Percentiles rank a stretch among this genome's conserved stretches.
phyloP scores from a whole-genome alignment of 2,113 vertebrate genomes.

The Alexandromys fortis region DNA sequence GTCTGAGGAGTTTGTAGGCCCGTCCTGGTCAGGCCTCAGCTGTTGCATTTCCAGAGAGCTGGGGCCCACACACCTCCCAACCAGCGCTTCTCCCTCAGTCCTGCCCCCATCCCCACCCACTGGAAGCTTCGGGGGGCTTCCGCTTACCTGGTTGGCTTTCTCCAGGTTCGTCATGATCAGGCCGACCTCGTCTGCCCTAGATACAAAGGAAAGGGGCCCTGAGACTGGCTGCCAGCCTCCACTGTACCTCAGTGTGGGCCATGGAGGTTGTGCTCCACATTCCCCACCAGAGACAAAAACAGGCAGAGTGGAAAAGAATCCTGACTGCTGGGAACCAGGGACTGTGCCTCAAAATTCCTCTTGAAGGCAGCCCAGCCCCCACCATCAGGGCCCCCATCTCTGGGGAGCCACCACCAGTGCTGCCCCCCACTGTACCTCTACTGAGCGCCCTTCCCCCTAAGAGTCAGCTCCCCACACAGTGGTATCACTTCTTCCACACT shows the following conservation, averaged over 20 bases:
- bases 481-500: not conserved
- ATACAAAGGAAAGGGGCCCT: constrained; percentile 72
- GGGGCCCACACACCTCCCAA: not conserved
- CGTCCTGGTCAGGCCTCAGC: not conserved
- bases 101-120: accelerated
- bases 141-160: constrained; percentile 96
- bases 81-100: not conserved
- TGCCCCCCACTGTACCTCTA: not conserved
- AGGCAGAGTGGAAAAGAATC: not conserved
- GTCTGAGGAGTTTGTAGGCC: not conserved
- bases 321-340: not conserved
- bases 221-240: not conserved
- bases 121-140: not conserved
- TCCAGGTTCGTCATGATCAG: constrained; percentile 95
- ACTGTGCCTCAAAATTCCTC: not conserved
- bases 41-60: not conserved
- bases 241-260: too few species aligned
- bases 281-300: not conserved
- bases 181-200: constrained; percentile 94
- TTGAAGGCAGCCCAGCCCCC: not conserved
- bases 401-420: not conserved
- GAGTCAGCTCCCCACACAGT: not conserved
- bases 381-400: accelerated
- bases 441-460: too few species aligned
- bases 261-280: not conserved